These are phyloP conservation scores for Xiphophorus hellerii DNA, from an alignment of 2,113 vertebrate genomes.

Conservation along the genomic window DNA sequence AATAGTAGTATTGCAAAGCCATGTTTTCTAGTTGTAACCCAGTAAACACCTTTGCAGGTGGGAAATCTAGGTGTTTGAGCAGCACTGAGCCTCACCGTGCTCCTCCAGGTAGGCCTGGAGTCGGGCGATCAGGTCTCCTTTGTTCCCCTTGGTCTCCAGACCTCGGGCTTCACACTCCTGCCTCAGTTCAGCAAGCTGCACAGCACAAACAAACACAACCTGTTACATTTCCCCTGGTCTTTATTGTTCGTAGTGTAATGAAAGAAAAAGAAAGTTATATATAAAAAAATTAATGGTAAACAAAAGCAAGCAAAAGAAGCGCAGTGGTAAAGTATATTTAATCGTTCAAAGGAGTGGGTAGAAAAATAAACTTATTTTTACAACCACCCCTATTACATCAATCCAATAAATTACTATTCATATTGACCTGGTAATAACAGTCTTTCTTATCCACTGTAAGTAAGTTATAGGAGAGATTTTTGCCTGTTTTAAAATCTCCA, in stretches of 20 bases:
- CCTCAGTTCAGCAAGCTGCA: conserved; percentile 89
- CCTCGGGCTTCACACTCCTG: conserved; percentile 91
- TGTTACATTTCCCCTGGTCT: not conserved
- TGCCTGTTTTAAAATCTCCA: not conserved
- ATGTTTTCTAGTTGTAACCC: not conserved
- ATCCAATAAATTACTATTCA: no score
- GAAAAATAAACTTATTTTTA: no score
- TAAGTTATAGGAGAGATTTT: not conserved
- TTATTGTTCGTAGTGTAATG: no score
- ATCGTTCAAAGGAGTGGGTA: no score
- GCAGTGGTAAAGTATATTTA: no score
- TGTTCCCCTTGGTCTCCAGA: conserved; percentile 91
- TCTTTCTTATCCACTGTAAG: not conserved
- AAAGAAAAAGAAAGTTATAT: no score
- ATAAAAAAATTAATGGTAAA: no score
- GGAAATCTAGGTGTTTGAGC: not conserved
- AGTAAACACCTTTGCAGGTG: not conserved
- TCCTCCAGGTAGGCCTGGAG: conserved; percentile 91
- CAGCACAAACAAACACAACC: not conserved
- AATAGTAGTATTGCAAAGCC: not conserved
- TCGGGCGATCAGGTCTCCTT: conserved; percentile 89
- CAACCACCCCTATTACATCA: no score
- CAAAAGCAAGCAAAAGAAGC: no score
- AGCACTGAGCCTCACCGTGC: conserved; percentile 80
- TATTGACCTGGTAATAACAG: no score